Base-by-base conservation (phyloP, 2,797 vertebrate species). In the Eulemur coronatus region DNA sequence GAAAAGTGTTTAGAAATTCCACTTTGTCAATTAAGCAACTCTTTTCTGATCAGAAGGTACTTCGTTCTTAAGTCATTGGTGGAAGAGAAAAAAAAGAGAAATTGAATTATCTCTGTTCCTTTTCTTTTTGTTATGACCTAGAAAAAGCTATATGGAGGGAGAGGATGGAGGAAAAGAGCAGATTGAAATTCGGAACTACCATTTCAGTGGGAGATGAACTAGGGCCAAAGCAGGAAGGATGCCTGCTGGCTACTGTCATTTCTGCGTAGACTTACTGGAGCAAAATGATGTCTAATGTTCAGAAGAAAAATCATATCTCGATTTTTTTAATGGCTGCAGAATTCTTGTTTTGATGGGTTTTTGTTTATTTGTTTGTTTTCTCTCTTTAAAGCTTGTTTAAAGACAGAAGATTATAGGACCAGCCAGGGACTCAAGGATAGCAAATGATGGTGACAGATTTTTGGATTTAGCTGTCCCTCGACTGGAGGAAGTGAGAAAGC, bases 171-270 rank as follows among this genome's bases (percentile, higher is more conserved):
- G 59, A 41, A 86, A 78, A 46, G 13, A 70, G 38, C 94, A 93
- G 79, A 75, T 20, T 91, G 96, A 52, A 91, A 81, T 55, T 10
- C 46, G 24, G 80, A 85, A 4, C 89, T 91, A 17, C 26, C 20
- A 55, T 84, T 94, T 28, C 91, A 52, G 67, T 20, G 41, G 59
- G 67, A 90, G 43, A 81, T 87, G 89, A 90, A 57, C 1, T 2
- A 41, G 13, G 43, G 89, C 57, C 91, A 93, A 70, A 33, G 67
- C 38, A 94, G 75, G 91, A 97, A 80, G 89, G 48, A 81, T 7
- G 28, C 84, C 87, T 72, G 70, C 92, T 93, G 96, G 92, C 70
- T 95, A 28, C 61, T 91, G 81, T 91, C 85, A 91, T 73, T 63
- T 94, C 84, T 8, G 24, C n/a, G 20, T 33, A 89, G 90, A 50